Base-by-base conservation (phyloP, 2,797 vertebrate genomes). In the Eulemur coronatus region DNA sequence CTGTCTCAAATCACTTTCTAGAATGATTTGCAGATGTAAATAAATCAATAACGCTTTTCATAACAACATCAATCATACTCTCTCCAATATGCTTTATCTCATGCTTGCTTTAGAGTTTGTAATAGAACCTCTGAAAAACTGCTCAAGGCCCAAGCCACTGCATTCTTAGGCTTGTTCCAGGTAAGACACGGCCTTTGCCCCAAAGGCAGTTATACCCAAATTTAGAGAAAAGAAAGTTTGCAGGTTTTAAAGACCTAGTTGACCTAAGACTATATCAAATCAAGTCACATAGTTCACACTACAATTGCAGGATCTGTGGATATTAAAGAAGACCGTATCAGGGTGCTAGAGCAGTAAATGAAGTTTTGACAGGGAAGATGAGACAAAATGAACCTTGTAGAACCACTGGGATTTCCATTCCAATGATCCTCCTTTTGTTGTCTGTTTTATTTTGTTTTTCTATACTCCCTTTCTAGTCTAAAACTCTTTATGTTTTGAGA, bases 21-120 rank as follows among this genome's bases (percentile, higher is more conserved):
- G 61, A 92, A 82, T 84, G 28, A 94, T 96, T 96, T 76, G 15
- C 59, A 97, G 81, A 52, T 28, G 82, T 65, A 48, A 92, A 95
- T 91, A 98, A 95, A 76, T 97, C 90, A 97, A 94, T 95, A 95
- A 85, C 76, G 26, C 55, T 96, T 81, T 82, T 81, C 86, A 82
- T 91, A 95, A 93, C 69, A 89, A 20, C 81, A 95, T 96, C 55
- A 80, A 50, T 80, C 87, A 78, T 28, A 67, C 35, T 94, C 75
- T 78, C 13, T 96, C 28, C 35, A 89, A 69, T n/a, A 18, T 26
- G 55, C 0, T 30, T 91, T 97, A 72, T 69, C 59, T 91, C 82
- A 35, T 81, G 7, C 52, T 95, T 67, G 10, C 43, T 75, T 94
- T 17, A 18, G 78, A 86, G 52, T 82, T 94, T 93, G 26, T 69